Base-by-base conservation (phyloP, 1,140 invertebrate species). In the Epicauta chinensis region DNA sequence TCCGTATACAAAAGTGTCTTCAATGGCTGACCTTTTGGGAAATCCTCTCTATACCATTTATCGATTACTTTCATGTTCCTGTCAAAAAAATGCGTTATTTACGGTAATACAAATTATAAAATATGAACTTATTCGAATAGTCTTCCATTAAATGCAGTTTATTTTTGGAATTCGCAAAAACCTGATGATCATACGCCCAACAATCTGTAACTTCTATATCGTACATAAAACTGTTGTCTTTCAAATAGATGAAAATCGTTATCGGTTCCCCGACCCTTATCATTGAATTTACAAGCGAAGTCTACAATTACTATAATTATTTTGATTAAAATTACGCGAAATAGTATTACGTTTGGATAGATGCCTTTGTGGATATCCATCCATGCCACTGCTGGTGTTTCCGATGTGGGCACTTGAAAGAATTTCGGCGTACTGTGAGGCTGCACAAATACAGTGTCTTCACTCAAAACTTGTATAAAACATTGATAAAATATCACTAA, bases 321-420 rank as follows among this genome's bases (percentile, higher is more conserved):
- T 31, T 10, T 40, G 16, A n/a, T 44, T 51, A 31, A 29, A 35
- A 42, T 23, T 15, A 17, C 15, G 32, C 13, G 6, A 31, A 40
- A 16, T 13, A 38, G 9, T 50, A 73, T 74, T 69, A 84, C 79
- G 65, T 82, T 81, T 32, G 83, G 83, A 63, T 78, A 85, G 44
- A 75, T 68, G 58, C 85, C 85, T 57, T 76, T 77, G 50, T 84
- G 81, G 46, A 87, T 84, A 55, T 86, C 83, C 84, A 87, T 87
- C 84, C 84, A 87, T 68, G 83, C 86, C 56, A 84, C 78, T 0
- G 87, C 74, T 2, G 77, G 76, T 2, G 79, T 78, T 15, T 73
- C 74, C 0, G 75, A 71, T 1, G 81, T 79, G 9, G 81, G 76
- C 7, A 23, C 23, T 23, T 23, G 23, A 7, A 23, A 23, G 23